Evolutionary conservation across 2,888 invertebrate species (phyloP).

Genomic region (Leistus spinibarbis): DNA sequence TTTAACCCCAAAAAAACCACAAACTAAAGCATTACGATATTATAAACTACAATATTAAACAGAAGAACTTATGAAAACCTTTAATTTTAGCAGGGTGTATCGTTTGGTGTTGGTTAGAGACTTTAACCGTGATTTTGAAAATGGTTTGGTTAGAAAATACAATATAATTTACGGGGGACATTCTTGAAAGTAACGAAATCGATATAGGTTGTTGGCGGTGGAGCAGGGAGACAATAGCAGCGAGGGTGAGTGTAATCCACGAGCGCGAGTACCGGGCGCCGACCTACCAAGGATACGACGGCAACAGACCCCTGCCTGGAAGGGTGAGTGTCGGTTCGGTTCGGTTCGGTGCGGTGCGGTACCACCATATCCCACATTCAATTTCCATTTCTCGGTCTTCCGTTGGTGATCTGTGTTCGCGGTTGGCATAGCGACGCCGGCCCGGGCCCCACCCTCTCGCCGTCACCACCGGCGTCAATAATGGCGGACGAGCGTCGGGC

Average conservation of each 20-base stretch:
- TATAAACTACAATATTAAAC: too few relatives aligned
- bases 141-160: not conserved
- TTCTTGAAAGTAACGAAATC: not conserved
- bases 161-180: not conserved
- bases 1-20: too few relatives aligned
- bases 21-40: too few relatives aligned
- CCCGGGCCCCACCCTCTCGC: conserved; percentile 45
- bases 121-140: too few relatives aligned
- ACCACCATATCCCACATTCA: conserved; percentile 16
- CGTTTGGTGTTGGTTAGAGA: too few relatives aligned
- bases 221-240: not conserved
- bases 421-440: conserved; percentile 46
- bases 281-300: not conserved
- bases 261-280: not conserved
- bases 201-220: not conserved
- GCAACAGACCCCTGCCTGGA: not conserved
- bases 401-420: conserved; percentile 41
- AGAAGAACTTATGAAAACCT: too few relatives aligned
- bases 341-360: not conserved
- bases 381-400: conserved; percentile 35
- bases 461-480: conserved; percentile 42
- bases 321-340: not conserved
- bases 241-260: not conserved
- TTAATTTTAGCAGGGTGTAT: too few relatives aligned
- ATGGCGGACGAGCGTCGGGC: conserved; percentile 44